Conservation (phyloP, 2,888 invertebrate species). For the Lasioglossum oenotherae region DNA sequence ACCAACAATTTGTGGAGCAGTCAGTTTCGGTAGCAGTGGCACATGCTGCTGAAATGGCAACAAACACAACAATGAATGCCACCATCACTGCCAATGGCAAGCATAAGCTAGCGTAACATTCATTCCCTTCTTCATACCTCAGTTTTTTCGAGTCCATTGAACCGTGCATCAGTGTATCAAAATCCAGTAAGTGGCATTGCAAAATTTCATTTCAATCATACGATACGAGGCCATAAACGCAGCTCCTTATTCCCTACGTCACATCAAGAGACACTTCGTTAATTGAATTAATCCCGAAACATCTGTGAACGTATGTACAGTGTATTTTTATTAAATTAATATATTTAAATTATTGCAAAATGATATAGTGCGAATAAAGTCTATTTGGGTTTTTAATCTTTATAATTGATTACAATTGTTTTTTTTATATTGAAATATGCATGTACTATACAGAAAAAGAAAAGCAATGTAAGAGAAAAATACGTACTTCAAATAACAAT, state of each 20-base stretch:
- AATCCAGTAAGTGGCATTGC: conserved; percentile 69
- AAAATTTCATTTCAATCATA: conserved; percentile 64
- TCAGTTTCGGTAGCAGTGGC: conserved; percentile 93
- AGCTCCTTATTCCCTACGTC: conserved; percentile 57
- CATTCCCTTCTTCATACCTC: conserved; percentile 65
- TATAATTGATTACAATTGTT: conserved; percentile 30
- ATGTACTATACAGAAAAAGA: neutral
- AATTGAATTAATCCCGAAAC: conserved; percentile 58
- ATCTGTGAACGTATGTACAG: conserved; percentile 80
- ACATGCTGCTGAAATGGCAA: conserved; percentile 90
- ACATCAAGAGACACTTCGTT: conserved; percentile 44
- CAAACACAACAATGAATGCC: conserved; percentile 85
- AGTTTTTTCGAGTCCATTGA: conserved; percentile 54
- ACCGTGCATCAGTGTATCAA: conserved; percentile 63
- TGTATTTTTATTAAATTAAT: conserved; percentile 80
- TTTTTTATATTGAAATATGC: conserved; percentile 44
- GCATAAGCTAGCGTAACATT: conserved; percentile 87
- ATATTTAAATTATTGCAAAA: conserved; percentile 80
- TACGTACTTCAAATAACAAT: conserved; percentile 14
- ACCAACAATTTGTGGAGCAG: conserved; percentile 92
- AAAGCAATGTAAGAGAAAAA: neutral
- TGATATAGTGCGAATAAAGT: conserved; percentile 66
- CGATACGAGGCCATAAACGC: conserved; percentile 59
- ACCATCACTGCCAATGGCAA: conserved; percentile 86
- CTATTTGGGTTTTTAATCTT: conserved; percentile 63